Evolutionary conservation across 2,113 vertebrate genomes (phyloP).

Genomic region (Mellivora capensis): DNA sequence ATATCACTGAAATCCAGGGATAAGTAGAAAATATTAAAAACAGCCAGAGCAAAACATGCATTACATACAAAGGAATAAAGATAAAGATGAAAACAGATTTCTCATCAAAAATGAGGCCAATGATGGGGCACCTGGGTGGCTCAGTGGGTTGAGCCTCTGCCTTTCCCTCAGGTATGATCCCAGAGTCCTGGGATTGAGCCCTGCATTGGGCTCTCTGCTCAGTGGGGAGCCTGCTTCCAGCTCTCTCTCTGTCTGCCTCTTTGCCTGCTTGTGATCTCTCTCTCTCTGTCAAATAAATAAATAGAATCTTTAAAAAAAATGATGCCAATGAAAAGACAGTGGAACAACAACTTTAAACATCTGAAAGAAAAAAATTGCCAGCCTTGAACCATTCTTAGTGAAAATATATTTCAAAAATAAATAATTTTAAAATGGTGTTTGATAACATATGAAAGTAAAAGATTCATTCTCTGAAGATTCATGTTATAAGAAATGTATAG

Average conservation of each 20-base stretch:
- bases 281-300: too few relatives aligned
- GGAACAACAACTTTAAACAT: background rate
- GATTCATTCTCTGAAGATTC: background rate
- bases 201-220: too few relatives aligned
- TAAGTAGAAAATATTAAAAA: background rate
- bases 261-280: too few relatives aligned
- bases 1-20: background rate
- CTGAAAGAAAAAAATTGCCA: background rate
- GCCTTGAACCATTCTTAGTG: background rate
- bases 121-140: too few relatives aligned
- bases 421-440: background rate
- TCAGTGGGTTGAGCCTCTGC: too few relatives aligned
- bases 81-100: background rate
- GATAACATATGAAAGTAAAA: background rate
- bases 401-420: background rate
- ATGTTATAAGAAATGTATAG: background rate
- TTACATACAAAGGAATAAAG: background rate
- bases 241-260: too few relatives aligned
- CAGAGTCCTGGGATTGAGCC: too few relatives aligned
- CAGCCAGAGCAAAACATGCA: background rate
- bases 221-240: too few relatives aligned
- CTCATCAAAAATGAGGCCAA: background rate
- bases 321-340: background rate
- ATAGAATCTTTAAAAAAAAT: background rate
- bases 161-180: too few relatives aligned